Percentiles rank a stretch among this genome's conserved stretches.
Evolutionary conservation across 2,113 vertebrate genomes (phyloP).

Genomic region (Nycticebus coucang): DNA sequence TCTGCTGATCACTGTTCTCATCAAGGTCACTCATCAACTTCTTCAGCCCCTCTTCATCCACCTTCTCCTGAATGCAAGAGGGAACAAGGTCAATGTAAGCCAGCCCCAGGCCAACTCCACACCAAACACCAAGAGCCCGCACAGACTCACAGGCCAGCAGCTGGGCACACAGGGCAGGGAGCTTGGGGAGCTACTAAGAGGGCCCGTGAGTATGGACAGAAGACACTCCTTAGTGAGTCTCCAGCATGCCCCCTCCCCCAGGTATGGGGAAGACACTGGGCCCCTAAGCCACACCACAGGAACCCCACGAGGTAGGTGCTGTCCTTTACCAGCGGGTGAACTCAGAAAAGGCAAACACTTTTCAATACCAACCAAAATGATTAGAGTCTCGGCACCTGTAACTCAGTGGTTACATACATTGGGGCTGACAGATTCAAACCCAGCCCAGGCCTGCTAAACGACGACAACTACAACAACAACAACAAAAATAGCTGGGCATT

Average conservation of each 20-base stretch:
- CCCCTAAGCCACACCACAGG: neutral
- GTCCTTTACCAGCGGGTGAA: neutral
- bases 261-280: neutral
- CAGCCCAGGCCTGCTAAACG: no score
- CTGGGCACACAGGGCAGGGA: neutral
- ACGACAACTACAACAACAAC: no score
- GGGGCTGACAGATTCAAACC: no score
- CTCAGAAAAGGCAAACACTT: neutral
- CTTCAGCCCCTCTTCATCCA: conserved; percentile 61
- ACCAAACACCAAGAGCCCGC: neutral
- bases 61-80: conserved; percentile 45
- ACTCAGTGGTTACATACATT: no score
- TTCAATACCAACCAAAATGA: neutral
- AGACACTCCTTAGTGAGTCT: neutral
- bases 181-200: neutral
- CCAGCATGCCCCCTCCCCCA: neutral
- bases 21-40: conserved; percentile 56
- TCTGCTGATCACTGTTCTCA: conserved; percentile 58
- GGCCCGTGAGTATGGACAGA: neutral
- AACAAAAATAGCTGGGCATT: no score
- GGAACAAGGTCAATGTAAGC: neutral
- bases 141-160: neutral
- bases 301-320: neutral
- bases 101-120: neutral
- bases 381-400: neutral